These are phyloP conservation scores for Leucoraja ocellata DNA, from an alignment of 2,797 vertebrate genomes.

Conservation along the genomic window DNA sequence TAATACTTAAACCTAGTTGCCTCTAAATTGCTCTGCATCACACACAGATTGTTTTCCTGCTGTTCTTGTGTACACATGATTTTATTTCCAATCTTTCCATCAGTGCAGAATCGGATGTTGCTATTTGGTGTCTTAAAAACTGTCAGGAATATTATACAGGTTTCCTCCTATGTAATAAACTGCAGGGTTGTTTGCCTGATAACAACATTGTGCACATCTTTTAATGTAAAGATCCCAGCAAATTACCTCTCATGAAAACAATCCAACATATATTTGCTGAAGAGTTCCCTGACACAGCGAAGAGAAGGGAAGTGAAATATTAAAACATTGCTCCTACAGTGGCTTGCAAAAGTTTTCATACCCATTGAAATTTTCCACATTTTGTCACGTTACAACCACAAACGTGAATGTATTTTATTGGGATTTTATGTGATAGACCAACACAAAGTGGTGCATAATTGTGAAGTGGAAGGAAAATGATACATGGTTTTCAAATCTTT, in stretches of 20 bases:
- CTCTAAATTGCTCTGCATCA: not conserved
- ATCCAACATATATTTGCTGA: not conserved
- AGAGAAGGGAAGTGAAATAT: not conserved
- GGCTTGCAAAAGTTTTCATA: too few species aligned
- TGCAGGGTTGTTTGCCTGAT: not conserved
- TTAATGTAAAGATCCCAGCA: not conserved
- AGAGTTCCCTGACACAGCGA: not conserved
- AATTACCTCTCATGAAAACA: not conserved
- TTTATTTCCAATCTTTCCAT: not conserved
- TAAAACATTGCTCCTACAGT: not conserved
- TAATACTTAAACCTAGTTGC: not conserved
- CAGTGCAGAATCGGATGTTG: not conserved
- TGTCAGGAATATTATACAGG: not conserved
- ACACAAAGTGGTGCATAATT: too few species aligned
- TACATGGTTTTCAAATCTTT: too few species aligned
- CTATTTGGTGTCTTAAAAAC: not conserved
- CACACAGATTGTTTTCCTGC: not conserved
- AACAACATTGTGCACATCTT: not conserved
- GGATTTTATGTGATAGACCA: too few species aligned
- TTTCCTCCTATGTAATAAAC: not conserved
- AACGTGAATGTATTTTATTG: too few species aligned
- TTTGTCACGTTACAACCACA: too few species aligned
- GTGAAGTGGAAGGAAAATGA: too few species aligned
- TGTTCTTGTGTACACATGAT: not conserved
- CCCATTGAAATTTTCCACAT: too few species aligned